Base-by-base conservation (phyloP, 2,797 vertebrate genomes). In the Tadarida brasiliensis region DNA sequence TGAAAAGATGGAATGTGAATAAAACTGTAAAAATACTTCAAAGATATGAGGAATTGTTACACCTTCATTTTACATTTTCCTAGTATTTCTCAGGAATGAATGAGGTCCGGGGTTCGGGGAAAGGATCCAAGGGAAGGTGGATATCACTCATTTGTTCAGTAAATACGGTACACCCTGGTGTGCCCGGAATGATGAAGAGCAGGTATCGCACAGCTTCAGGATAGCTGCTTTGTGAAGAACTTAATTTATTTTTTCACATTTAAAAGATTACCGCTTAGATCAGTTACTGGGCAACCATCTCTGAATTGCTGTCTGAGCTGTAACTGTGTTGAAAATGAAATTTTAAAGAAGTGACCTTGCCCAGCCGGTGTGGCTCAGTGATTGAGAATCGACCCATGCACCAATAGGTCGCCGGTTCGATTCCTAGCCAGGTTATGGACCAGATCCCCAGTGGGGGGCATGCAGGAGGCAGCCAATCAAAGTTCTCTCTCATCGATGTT, bases 321-420 rank as follows among this genome's bases (percentile, higher is more conserved):
- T 90, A 90, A 84, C 44, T 30, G 22, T 51, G 30, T 77, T 94
- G 47, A 86, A 97, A 96, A 94, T 90, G 65, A 95, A 92, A 85
- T 51, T 51, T 81, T 44, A 19, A 44, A 44, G 28, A 59, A 81
- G 28, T 89, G 68, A 94, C 59, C 74, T 90, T 85, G 39, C 39
- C 39, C 39, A 44, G 39, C 39, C 39, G 39, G 39, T 44, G 39
- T 44, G 39, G 39, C 39, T 44, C 39, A 44, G 39, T 44, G 39
- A 7, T 44, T 44, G 39, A 44, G 3, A 44, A 44, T 44, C 39
- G 7, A 44, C 39, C 39, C 39, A 44, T 44, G 39, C 39, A 44
- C 39, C 7, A 44, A 44, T 4, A 44, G 39, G 39, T 44, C 39
- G 39, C 39, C 7, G 39, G 39, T 44, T 44, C 39, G 5, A 44